Base-by-base conservation (phyloP, 1,140 invertebrate genomes). In the Microplitis mediator region DNA sequence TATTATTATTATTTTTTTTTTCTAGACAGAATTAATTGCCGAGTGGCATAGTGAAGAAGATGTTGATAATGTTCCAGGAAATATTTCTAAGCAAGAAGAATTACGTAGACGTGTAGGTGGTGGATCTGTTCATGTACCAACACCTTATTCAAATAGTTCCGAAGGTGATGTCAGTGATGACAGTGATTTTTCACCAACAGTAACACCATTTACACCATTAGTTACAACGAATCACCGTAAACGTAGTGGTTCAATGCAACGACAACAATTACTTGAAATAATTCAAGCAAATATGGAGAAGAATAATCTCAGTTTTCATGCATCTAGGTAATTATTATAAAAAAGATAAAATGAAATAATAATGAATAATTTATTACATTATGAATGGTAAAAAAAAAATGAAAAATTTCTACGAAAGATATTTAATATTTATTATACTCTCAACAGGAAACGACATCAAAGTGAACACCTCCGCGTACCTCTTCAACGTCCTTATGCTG, bases 211-310 rank as follows among this genome's bases (percentile, higher is more conserved):
- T 73, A 80, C 85, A 75, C 82, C 84, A 77, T 78, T 86, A 75
- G 85, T 87, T 11, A 45, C 39, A 71, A 80, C 78, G 65, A 84
- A 84, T 78, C 82, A 86, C 64, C 78, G 83, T 75, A 87, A 87
- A 76, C 88, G 90, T 74, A 91, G 90, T 34, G 90, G 92, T 70
- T 92, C 92, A 71, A 87, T 94, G 74, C 94, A 95, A 81, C 89
- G 93, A 76, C 92, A 94, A 80, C 93, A 95, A 85, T 88, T 95
- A 74, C 90, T 95, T 68, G 93, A 95, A 86, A 93, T 96, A 76
- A 94, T 96, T 78, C 93, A 95, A 85, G 93, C 94, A 70, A 96
- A 95, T 83, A 95, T 96, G 94, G 94, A 95, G 85, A 94, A 95
- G 86, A 95, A 96, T 85, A 94, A 95, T 85, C 88, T 93, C 88